Conservation (phyloP, 2,113 vertebrate genomes). For the Tinamus guttatus region DNA sequence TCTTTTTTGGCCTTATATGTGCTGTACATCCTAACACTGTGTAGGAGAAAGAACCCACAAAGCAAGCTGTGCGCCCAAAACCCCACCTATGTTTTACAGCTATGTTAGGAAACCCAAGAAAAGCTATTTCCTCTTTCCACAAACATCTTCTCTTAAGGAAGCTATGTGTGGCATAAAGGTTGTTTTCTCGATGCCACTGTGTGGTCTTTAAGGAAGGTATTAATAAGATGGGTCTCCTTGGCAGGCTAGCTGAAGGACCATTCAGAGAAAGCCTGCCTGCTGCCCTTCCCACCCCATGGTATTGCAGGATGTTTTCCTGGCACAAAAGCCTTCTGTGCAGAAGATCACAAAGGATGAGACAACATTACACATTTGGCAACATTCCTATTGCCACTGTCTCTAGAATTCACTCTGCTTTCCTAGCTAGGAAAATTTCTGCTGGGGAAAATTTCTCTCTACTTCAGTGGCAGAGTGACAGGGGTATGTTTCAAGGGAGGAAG, state of each 20-base stretch:
- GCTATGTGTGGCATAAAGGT: conserved; percentile 22
- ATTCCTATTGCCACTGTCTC: background rate
- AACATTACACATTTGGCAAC: background rate
- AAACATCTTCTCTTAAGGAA: conserved; percentile 48
- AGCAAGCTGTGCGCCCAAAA: conserved; percentile 47
- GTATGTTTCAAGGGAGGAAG: background rate
- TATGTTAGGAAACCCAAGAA: conserved; percentile 48
- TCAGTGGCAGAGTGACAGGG: background rate
- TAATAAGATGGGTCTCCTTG: background rate
- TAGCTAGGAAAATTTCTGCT: background rate
- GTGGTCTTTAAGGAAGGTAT: conserved; percentile 24
- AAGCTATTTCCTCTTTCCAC: conserved; percentile 54
- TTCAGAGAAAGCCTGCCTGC: background rate
- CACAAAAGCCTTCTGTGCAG: conserved; percentile 13
- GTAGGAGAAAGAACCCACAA: background rate
- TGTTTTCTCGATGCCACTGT: background rate
- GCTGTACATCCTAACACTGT: conserved; percentile 26
- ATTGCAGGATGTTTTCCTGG: background rate
- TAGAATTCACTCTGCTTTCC: background rate
- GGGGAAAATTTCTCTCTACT: background rate
- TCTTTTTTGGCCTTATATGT: background rate
- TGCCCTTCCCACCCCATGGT: background rate
- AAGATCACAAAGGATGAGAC: conserved; percentile 9
- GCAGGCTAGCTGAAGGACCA: background rate
- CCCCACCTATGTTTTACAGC: conserved; percentile 56